phyloP scores from a whole-genome alignment of 2,888 invertebrate genomes.

The Protonemura montana region DNA sequence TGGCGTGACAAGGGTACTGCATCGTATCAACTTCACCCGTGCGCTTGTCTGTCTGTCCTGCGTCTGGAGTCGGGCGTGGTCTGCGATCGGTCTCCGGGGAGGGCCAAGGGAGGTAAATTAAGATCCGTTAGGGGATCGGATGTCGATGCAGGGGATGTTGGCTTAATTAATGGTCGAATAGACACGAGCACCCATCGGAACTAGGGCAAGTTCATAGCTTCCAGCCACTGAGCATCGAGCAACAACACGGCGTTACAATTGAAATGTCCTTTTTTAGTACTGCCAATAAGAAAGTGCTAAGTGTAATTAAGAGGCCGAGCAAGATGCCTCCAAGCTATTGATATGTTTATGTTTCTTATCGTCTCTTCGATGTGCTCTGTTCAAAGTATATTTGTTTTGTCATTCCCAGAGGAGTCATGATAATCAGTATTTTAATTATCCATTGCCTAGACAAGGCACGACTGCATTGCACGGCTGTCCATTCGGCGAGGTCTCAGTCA shows the following conservation, averaged over 20 bases:
- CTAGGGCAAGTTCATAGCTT: too few relatives aligned
- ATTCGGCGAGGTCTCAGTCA: neutral
- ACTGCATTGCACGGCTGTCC: neutral
- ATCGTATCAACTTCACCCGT: neutral
- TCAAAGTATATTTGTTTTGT: too few relatives aligned
- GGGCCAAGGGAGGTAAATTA: neutral
- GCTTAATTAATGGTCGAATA: neutral
- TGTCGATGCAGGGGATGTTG: neutral
- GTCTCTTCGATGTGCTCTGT: too few relatives aligned
- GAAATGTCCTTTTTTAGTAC: too few relatives aligned
- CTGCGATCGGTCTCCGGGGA: neutral
- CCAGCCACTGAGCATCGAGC: too few relatives aligned
- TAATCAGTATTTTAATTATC: neutral
- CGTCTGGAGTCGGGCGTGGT: slow-evolving; percentile 26
- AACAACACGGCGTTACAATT: too few relatives aligned
- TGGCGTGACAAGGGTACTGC: neutral
- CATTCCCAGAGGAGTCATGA: too few relatives aligned
- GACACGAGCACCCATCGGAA: neutral
- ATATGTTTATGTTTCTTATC: too few relatives aligned
- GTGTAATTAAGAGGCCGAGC: too few relatives aligned
- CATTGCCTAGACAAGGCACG: neutral
- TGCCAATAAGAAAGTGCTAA: too few relatives aligned
- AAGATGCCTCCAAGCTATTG: too few relatives aligned
- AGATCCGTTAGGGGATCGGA: slow-evolving; percentile 21
- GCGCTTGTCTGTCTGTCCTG: neutral